These are phyloP conservation scores for Numenius arquata DNA, from an alignment of 2,113 vertebrate genomes.

Conservation along the genomic window DNA sequence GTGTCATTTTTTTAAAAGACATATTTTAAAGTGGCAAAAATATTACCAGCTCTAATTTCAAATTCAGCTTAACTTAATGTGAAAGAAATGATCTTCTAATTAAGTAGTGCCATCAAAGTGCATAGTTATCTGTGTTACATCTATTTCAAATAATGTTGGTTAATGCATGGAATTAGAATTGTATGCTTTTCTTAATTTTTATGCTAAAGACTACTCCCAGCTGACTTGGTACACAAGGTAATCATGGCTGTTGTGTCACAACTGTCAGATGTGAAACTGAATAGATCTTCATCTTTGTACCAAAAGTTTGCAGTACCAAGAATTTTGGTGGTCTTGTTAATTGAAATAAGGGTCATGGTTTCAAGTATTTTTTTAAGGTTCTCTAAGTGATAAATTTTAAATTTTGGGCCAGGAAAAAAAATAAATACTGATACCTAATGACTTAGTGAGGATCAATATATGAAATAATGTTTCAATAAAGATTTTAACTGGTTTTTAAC, in stretches of 20 bases:
- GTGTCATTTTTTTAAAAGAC: neutral
- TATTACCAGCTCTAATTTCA: neutral
- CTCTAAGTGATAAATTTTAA: neutral
- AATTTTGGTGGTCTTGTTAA: neutral
- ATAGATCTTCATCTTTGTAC: neutral
- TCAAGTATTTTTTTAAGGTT: neutral
- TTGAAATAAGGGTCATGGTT: neutral
- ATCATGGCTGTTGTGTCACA: fast-evolving
- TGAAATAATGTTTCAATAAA: neutral
- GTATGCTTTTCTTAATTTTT: neutral
- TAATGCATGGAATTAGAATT: neutral
- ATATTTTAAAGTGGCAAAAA: neutral
- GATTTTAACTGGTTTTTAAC: neutral
- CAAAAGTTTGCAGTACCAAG: neutral
- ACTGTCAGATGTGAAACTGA: neutral
- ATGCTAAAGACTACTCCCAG: neutral
- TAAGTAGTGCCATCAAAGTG: neutral
- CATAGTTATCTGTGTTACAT: neutral
- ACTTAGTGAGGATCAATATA: neutral
- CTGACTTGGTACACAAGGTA: neutral
- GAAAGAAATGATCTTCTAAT: neutral
- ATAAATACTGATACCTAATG: neutral
- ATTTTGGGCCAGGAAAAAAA: neutral
- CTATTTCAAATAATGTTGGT: neutral
- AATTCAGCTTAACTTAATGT: neutral